Evolutionary conservation across 2,888 invertebrate species (phyloP).

Genomic region (Autographa gamma): DNA sequence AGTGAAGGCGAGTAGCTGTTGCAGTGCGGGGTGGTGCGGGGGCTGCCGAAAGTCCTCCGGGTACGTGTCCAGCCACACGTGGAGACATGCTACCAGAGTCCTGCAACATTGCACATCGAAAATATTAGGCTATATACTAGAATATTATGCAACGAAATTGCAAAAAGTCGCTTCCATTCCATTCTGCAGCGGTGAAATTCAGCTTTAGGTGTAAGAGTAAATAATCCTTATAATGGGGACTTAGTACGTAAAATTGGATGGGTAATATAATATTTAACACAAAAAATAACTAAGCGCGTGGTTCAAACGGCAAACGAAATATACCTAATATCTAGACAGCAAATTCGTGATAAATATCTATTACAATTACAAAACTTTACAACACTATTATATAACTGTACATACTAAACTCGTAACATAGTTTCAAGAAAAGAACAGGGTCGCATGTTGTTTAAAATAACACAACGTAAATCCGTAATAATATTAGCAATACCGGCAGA

Average conservation of each 20-base stretch:
- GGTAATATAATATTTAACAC: too few species aligned
- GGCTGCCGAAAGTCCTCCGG: conserved; percentile 97
- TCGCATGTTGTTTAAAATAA: background rate
- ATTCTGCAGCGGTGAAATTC: too few species aligned
- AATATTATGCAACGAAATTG: too few species aligned
- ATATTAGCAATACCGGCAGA: too few species aligned
- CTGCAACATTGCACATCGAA: conserved; percentile 74
- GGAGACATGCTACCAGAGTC: conserved; percentile 96
- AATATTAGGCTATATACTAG: background rate
- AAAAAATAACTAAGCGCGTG: too few species aligned
- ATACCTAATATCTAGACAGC: background rate
- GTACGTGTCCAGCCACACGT: conserved; percentile 99
- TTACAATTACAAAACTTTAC: background rate
- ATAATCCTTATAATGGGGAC: too few species aligned
- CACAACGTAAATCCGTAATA: too few species aligned
- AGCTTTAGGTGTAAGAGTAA: too few species aligned
- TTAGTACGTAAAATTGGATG: too few species aligned
- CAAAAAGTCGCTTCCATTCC: too few species aligned
- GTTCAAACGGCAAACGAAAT: too few species aligned
- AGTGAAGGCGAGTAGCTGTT: conserved; percentile 95
- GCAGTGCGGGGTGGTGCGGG: conserved; percentile 93
- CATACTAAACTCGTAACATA: background rate
- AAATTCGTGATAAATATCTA: background rate
- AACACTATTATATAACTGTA: conserved; percentile 6
- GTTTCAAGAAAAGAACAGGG: background rate